Percentiles rank a stretch among this genome's conserved stretches.
Conservation (phyloP, 2,797 vertebrate species). For the Numenius phaeopus region DNA sequence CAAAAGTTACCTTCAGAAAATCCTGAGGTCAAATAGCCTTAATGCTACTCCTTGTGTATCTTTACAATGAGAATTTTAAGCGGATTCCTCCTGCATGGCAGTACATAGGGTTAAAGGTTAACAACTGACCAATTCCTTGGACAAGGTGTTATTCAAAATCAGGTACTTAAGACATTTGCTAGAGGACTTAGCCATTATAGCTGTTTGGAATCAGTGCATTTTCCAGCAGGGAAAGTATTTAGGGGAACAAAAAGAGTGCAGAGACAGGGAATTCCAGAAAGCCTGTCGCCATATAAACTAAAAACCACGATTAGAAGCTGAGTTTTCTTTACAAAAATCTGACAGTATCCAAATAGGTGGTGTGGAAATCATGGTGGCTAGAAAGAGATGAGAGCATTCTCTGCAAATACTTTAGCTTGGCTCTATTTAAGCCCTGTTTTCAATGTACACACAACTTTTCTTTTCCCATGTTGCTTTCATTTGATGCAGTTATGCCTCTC, state of each 20-base stretch:
- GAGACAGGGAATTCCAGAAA: conserved; percentile 75
- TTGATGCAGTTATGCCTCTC: conserved; percentile 18
- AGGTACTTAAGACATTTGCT: conserved; percentile 83
- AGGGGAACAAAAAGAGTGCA: conserved; percentile 71
- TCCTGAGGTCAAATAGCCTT: conserved; percentile 76
- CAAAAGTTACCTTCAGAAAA: conserved; percentile 73
- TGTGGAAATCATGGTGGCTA: not conserved
- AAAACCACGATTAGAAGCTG: conserved; percentile 34
- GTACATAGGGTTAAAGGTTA: conserved; percentile 79
- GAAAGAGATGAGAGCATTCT: conserved; percentile 1
- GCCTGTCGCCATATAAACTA: conserved; percentile 58
- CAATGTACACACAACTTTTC: not conserved
- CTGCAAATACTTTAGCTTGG: not conserved
- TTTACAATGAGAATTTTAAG: conserved; percentile 68
- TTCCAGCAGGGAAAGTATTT: conserved; percentile 78
- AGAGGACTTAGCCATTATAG: conserved; percentile 73
- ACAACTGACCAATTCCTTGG: conserved; percentile 74
- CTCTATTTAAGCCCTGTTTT: conserved; percentile 32
- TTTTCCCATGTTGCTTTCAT: conserved; percentile 27
- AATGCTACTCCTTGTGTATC: conserved; percentile 50
- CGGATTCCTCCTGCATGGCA: conserved; percentile 66
- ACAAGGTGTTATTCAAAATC: conserved; percentile 81
- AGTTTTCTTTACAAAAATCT: conserved; percentile 44
- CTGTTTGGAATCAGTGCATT: conserved; percentile 74
- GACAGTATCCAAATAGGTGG: conserved; percentile 11